Conservation (phyloP, 1,140 invertebrate species). For the Platyura marginata region DNA sequence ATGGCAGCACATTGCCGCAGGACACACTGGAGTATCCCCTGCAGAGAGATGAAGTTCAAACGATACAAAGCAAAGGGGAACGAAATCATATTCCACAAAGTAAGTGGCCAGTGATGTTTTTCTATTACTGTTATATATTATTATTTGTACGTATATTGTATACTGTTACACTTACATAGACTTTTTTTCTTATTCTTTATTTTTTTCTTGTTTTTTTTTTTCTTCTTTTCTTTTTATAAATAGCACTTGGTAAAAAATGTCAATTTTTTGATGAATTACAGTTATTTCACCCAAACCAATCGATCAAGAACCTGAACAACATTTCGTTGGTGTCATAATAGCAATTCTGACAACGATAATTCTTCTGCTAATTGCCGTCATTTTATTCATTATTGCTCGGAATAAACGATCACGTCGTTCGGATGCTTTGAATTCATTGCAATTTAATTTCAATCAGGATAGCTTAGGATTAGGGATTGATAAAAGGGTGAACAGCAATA, state of each 20-base stretch:
- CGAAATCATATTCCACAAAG: constrained; percentile 18
- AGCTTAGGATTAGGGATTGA: constrained; percentile 17
- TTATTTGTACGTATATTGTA: too few species aligned
- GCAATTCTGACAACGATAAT: constrained; percentile 58
- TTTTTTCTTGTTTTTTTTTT: not conserved
- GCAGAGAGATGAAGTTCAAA: constrained; percentile 47
- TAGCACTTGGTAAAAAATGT: not conserved
- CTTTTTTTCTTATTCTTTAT: not conserved
- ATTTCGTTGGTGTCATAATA: constrained; percentile 53
- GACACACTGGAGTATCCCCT: constrained; percentile 39
- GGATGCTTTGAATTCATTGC: constrained; percentile 24
- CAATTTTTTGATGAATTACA: constrained; percentile 4
- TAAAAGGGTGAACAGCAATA: constrained; percentile 25
- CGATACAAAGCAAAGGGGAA: constrained; percentile 31
- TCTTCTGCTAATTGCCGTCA: constrained; percentile 42
- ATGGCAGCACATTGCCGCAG: constrained; percentile 22
- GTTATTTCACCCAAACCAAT: constrained; percentile 23
- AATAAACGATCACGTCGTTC: constrained; percentile 40
- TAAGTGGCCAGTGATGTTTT: too few species aligned
- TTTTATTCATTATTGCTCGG: constrained; percentile 49
- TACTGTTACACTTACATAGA: too few species aligned
- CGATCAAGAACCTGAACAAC: constrained; percentile 32
- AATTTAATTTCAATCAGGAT: constrained; percentile 23
- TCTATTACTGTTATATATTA: too few species aligned
- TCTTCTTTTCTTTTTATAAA: not conserved